These are phyloP conservation scores for Brienomyrus brachyistius DNA, from an alignment of 2,113 vertebrate species.

Conservation along the genomic window DNA sequence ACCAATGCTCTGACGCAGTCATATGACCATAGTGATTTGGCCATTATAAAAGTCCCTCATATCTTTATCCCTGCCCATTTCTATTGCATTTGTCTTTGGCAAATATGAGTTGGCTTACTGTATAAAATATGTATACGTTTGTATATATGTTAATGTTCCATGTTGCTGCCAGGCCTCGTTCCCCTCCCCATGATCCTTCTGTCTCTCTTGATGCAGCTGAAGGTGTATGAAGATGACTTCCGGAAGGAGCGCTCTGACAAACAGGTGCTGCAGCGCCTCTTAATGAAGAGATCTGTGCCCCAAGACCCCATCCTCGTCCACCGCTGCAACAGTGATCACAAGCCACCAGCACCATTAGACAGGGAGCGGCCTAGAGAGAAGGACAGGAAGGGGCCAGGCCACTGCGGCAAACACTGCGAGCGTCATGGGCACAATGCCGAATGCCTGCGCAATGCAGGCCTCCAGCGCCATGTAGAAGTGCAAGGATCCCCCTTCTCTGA, in stretches of 20 bases:
- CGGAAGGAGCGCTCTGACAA: conserved; percentile 65
- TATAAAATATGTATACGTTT: neutral
- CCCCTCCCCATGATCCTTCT: neutral
- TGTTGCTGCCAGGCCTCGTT: too few relatives aligned
- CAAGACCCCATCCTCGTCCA: conserved; percentile 57
- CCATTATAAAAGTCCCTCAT: neutral
- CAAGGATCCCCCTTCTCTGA: neutral
- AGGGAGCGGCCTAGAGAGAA: conserved; percentile 1
- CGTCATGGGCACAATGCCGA: conserved; percentile 26
- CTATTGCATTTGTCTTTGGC: neutral
- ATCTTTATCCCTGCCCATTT: neutral
- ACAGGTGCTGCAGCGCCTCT: conserved; percentile 63
- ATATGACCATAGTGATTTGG: neutral
- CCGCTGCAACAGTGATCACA: conserved; percentile 60
- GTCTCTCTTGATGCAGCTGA: conserved; percentile 49
- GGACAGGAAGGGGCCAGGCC: conserved; percentile 3
- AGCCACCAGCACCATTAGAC: conserved; percentile 38
- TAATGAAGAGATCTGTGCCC: conserved; percentile 52
- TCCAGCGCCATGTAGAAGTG: neutral
- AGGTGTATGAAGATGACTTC: conserved; percentile 70
- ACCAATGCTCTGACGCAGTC: neutral
- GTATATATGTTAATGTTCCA: too few relatives aligned
- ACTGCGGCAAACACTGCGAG: conserved; percentile 46
- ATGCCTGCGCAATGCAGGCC: neutral
- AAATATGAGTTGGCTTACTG: neutral